Conservation (phyloP, 1,140 invertebrate genomes). For the Heliconius himera region DNA sequence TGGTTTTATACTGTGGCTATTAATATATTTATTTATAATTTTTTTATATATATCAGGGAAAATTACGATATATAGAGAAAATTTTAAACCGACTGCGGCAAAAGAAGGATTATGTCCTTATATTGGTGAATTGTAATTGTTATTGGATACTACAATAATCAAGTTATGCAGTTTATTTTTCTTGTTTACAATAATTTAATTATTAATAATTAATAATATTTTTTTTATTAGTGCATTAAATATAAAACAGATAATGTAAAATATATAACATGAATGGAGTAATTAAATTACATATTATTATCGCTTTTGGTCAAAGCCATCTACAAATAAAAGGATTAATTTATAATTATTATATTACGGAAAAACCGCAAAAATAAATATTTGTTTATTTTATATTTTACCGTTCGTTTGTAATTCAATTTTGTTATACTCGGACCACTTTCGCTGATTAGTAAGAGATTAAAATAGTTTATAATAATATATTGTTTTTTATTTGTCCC, state of each 20-base stretch:
- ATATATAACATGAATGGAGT: not conserved
- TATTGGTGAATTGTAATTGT: too few relatives aligned
- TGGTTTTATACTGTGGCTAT: too few relatives aligned
- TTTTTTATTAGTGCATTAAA: not conserved
- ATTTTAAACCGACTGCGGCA: too few relatives aligned
- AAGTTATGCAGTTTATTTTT: too few relatives aligned
- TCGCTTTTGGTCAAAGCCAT: not conserved
- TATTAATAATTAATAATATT: too few relatives aligned
- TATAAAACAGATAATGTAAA: not conserved
- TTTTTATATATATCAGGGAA: too few relatives aligned
- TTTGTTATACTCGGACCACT: conserved; percentile 39
- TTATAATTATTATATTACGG: not conserved
- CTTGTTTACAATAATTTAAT: too few relatives aligned
- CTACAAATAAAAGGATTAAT: not conserved
- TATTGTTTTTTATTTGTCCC: conserved; percentile 21
- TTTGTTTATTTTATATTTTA: not conserved
- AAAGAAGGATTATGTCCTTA: too few relatives aligned
- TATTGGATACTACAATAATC: too few relatives aligned
- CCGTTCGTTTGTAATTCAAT: conserved; percentile 9
- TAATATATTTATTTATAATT: too few relatives aligned
- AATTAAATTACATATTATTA: not conserved
- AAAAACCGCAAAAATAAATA: not conserved
- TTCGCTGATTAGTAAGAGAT: conserved; percentile 39
- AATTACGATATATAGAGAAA: too few relatives aligned
- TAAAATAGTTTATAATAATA: conserved; percentile 38